Evolutionary conservation across 2,888 invertebrate genomes (phyloP).

Genomic region (Linnaemya tessellans): DNA sequence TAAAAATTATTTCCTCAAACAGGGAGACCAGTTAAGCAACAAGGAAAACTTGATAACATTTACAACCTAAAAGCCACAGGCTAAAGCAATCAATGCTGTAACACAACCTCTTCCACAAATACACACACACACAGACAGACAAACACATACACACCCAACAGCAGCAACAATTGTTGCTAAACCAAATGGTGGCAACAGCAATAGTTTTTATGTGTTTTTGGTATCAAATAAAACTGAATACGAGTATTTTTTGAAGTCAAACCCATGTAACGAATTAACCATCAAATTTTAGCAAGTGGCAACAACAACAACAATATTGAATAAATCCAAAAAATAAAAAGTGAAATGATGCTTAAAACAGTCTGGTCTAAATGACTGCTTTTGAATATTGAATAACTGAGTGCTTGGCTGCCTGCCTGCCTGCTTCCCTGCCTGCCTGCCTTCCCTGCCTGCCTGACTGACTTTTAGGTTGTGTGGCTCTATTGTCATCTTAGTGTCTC

Average conservation of each 20-base stretch:
- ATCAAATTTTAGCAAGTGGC: constrained; percentile 22
- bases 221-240: not conserved
- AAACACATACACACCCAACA: not conserved
- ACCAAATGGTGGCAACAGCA: constrained; percentile 19
- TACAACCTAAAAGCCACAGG: constrained; percentile 41
- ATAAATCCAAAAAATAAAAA: not conserved
- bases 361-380: constrained; percentile 5
- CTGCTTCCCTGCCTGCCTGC: not conserved
- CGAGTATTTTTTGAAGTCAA: constrained; percentile 6
- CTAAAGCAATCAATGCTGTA: constrained; percentile 52
- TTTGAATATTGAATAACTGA: not conserved
- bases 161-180: not conserved
- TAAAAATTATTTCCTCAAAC: constrained; percentile 43
- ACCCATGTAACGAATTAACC: constrained; percentile 1
- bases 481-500: constrained; percentile 5
- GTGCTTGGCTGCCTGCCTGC: no score
- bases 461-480: not conserved
- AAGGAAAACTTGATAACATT: constrained; percentile 44
- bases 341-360: constrained; percentile 24
- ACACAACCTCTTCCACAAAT: not conserved
- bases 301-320: not conserved
- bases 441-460: not conserved
- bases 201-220: not conserved
- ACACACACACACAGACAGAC: not conserved
- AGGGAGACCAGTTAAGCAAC: constrained; percentile 32